A percentile compares a stretch with the other conserved stretches of the same genome.
Evolutionary conservation across 1,140 invertebrate species (phyloP).

Genomic region (Agrilus planipennis): DNA sequence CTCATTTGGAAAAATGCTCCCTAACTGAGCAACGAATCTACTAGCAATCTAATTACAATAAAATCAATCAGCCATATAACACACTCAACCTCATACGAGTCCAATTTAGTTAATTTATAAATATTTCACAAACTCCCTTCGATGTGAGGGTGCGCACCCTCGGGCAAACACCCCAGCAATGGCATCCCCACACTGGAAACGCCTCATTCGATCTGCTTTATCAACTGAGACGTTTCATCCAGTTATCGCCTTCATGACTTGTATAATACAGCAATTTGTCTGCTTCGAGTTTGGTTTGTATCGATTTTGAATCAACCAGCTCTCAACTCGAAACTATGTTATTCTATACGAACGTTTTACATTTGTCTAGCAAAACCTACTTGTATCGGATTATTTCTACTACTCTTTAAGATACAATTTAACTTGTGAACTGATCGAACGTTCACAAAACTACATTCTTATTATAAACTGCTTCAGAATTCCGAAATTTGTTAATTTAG

Average conservation of each 20-base stretch:
- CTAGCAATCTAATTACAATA: conserved; percentile 11
- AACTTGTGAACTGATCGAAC: too few relatives aligned
- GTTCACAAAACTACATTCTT: too few relatives aligned
- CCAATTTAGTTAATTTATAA: conserved; percentile 27
- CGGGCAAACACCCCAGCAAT: background rate
- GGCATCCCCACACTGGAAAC: conserved; percentile 12
- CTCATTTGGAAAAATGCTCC: conserved; percentile 6
- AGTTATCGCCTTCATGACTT: conserved; percentile 27
- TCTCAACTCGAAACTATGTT: too few relatives aligned
- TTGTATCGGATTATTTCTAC: too few relatives aligned
- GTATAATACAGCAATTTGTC: conserved; percentile 32
- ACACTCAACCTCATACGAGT: conserved; percentile 10
- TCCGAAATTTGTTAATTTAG: too few relatives aligned
- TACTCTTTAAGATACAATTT: too few relatives aligned
- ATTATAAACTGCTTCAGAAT: too few relatives aligned
- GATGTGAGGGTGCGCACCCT: conserved; percentile 1
- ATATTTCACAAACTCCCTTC: conserved; percentile 16
- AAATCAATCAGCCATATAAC: conserved; percentile 25
- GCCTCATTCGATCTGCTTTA: conserved; percentile 29
- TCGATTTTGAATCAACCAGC: too few relatives aligned
- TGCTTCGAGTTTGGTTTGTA: conserved; percentile 18
- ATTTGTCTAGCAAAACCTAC: too few relatives aligned
- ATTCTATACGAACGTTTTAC: too few relatives aligned
- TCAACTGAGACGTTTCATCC: conserved; percentile 25
- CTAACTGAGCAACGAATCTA: conserved; percentile 6